These are phyloP conservation scores for Saguinus imperator DNA, from an alignment of 2,113 vertebrate genomes.

Conservation along the genomic window DNA sequence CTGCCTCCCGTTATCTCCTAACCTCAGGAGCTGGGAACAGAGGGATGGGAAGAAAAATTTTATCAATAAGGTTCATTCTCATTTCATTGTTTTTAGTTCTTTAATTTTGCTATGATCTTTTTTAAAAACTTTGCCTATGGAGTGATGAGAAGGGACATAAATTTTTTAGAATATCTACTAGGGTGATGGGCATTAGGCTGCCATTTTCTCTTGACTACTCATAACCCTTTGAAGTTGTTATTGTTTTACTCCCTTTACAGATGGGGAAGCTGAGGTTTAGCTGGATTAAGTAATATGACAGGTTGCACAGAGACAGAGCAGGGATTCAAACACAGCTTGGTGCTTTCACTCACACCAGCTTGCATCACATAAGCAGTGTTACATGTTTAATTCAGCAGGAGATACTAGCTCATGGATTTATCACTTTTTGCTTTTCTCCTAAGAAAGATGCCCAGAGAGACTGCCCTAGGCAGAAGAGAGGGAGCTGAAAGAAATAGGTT, in stretches of 20 bases:
- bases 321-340: conserved; percentile 25
- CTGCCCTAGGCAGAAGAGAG: not conserved
- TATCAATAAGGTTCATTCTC: not conserved
- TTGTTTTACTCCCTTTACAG: not conserved
- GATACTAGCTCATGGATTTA: not conserved
- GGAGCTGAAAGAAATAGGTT: not conserved
- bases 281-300: conserved; percentile 36
- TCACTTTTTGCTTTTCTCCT: not conserved
- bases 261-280: conserved; percentile 72
- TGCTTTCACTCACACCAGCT: not conserved
- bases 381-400: not conserved
- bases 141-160: not conserved
- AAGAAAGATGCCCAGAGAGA: not conserved
- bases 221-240: not conserved
- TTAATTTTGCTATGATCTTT: not conserved
- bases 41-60: not conserved
- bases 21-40: not conserved
- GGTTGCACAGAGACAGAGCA: not conserved
- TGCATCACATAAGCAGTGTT: not conserved
- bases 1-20: not conserved
- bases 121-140: not conserved
- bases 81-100: not conserved
- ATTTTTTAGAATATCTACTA: not conserved
- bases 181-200: not conserved
- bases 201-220: conserved; percentile 34